Evolutionary conservation across 2,888 invertebrate genomes (phyloP).

Genomic region (Heliconius hortense): DNA sequence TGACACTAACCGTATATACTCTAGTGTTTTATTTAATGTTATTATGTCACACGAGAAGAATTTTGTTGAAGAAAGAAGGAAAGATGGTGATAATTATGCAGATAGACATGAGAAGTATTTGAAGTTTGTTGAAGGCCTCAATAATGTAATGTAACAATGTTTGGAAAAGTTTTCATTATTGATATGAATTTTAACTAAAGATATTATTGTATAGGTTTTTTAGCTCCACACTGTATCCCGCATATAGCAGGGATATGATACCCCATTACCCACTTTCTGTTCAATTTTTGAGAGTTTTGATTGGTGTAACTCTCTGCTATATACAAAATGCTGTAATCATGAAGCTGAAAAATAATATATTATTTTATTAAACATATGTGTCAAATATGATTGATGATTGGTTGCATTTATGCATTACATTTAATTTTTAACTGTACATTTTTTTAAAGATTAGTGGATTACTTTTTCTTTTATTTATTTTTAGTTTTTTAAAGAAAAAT

Average conservation of each 20-base stretch:
- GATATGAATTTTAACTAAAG: background rate
- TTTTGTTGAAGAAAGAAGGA: constrained; percentile 67
- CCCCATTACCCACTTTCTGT: background rate
- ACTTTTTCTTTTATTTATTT: background rate
- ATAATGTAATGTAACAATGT: constrained; percentile 53
- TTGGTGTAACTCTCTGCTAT: background rate
- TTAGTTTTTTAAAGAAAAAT: background rate
- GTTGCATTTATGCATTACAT: background rate
- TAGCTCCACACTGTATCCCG: background rate
- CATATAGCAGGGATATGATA: background rate
- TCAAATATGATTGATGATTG: background rate
- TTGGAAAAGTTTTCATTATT: background rate
- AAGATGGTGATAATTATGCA: constrained; percentile 70
- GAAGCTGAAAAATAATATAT: background rate
- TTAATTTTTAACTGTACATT: background rate
- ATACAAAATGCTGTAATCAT: background rate
- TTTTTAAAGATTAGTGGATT: background rate
- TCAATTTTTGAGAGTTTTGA: background rate
- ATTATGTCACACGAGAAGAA: constrained; percentile 71
- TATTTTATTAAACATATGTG: background rate
- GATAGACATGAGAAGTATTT: constrained; percentile 80
- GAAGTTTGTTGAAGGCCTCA: constrained; percentile 75
- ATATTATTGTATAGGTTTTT: background rate
- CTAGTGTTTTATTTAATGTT: constrained; percentile 72
- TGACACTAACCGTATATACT: constrained; percentile 70